Evolutionary conservation across 2,113 vertebrate genomes (phyloP).

Genomic region (Heteronetta atricapilla): DNA sequence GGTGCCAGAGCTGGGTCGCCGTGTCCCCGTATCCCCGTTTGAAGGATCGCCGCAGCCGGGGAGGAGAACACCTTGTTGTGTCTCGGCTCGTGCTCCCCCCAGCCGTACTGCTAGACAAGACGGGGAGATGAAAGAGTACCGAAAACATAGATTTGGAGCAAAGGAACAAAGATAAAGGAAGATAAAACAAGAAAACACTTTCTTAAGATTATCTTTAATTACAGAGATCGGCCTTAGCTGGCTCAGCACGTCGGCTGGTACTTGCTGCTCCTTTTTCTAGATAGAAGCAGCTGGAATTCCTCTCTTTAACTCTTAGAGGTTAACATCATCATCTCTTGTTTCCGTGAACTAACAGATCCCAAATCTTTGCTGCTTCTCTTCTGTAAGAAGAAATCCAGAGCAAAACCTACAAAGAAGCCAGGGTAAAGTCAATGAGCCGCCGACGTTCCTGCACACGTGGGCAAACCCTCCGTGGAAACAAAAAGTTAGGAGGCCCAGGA

Average conservation of each 20-base stretch:
- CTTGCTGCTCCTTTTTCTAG: not conserved
- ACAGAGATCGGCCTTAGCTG: not conserved
- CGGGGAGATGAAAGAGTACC: not conserved
- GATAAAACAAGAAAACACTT: not conserved
- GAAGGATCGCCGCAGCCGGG: not conserved
- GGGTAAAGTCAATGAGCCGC: not conserved
- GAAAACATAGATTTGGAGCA: not conserved
- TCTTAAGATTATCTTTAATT: not conserved
- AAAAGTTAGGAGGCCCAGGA: not conserved
- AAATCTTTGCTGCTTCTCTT: not conserved
- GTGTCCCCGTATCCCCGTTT: not conserved
- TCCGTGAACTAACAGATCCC: not conserved
- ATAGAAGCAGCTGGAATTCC: not conserved
- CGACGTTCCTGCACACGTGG: accelerated
- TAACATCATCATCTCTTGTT: not conserved
- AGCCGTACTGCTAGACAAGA: not conserved
- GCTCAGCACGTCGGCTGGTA: not conserved
- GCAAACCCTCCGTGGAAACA: not conserved
- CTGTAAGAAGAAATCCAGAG: not conserved
- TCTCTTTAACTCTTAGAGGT: not conserved
- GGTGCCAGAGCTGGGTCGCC: not conserved
- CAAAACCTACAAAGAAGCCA: not conserved
- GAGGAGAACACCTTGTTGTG: not conserved
- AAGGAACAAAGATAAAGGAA: not conserved
- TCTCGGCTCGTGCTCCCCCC: not conserved